Evolutionary conservation across 2,888 invertebrate genomes (phyloP).

Genomic region (Thymelicus acteon): DNA sequence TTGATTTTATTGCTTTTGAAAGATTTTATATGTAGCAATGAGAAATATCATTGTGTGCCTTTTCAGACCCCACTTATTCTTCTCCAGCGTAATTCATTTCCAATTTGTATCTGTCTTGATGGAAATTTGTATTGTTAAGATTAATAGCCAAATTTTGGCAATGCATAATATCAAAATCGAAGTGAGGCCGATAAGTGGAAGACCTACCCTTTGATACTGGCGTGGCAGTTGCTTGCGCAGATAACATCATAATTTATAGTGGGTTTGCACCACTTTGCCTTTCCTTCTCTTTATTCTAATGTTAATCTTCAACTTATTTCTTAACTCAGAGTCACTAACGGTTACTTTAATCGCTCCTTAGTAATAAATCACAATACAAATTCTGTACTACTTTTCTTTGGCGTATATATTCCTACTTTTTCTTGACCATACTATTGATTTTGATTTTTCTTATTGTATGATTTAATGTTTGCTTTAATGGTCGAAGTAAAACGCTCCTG

Average conservation of each 20-base stretch:
- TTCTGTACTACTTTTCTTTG: no score
- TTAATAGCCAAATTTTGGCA: neutral
- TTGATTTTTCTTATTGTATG: no score
- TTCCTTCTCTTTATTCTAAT: slow-evolving; percentile 30
- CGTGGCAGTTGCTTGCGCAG: slow-evolving; percentile 69
- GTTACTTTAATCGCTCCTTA: no score
- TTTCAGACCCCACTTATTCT: slow-evolving; percentile 24
- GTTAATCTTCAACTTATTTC: slow-evolving; percentile 25
- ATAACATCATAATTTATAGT: slow-evolving; percentile 82
- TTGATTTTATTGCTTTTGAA: slow-evolving; percentile 76
- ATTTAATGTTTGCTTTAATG: no score
- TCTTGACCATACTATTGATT: no score
- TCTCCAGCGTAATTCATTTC: neutral
- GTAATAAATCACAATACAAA: no score
- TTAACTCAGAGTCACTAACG: no score
- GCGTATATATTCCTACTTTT: no score
- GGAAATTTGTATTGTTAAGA: neutral
- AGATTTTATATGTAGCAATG: slow-evolving; percentile 53
- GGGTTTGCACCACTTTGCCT: slow-evolving; percentile 59
- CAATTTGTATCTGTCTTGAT: neutral
- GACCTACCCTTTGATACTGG: slow-evolving; percentile 73
- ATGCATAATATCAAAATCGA: neutral
- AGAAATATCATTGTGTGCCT: slow-evolving; percentile 41
- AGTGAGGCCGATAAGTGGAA: slow-evolving; percentile 50
- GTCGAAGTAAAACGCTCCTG: no score